These are phyloP conservation scores for Belonocnema kinseyi DNA, from an alignment of 1,140 invertebrate genomes.

Conservation along the genomic window DNA sequence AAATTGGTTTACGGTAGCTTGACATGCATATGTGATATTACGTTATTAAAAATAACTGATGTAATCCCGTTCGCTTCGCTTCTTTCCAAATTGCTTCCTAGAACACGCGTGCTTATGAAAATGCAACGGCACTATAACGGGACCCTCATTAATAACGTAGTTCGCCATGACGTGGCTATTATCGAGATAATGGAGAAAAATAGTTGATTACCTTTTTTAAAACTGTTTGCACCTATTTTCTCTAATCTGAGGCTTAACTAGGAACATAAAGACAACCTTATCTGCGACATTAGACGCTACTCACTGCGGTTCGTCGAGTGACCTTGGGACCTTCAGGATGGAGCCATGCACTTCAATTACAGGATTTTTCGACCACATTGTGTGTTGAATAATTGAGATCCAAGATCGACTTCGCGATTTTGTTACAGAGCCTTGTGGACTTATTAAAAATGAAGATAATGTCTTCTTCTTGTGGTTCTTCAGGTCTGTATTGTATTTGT, in stretches of 20 bases:
- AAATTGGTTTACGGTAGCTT: background rate
- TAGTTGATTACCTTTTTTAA: background rate
- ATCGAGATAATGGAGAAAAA: background rate
- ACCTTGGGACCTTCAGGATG: background rate
- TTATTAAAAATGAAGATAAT: too few species aligned
- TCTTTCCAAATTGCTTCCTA: conserved; percentile 13
- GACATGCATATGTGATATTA: conserved; percentile 15
- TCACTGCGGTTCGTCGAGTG: conserved; percentile 12
- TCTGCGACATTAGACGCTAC: background rate
- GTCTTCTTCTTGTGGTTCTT: too few species aligned
- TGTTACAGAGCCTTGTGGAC: background rate
- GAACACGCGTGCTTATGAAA: conserved; percentile 7
- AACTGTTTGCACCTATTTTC: conserved; percentile 4
- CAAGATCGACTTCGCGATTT: background rate
- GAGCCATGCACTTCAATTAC: conserved; percentile 10
- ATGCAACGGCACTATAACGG: conserved; percentile 22
- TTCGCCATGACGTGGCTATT: conserved; percentile 13
- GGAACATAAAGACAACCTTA: background rate
- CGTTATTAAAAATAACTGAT: conserved; percentile 21
- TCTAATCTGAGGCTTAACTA: background rate
- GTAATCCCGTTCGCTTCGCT: conserved; percentile 2
- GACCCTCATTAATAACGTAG: background rate
- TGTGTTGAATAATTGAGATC: background rate
- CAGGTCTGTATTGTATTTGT: too few species aligned
- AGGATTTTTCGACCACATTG: background rate